Evolutionary conservation across 2,797 vertebrate genomes (phyloP).

Genomic region (Amblyraja radiata): DNA sequence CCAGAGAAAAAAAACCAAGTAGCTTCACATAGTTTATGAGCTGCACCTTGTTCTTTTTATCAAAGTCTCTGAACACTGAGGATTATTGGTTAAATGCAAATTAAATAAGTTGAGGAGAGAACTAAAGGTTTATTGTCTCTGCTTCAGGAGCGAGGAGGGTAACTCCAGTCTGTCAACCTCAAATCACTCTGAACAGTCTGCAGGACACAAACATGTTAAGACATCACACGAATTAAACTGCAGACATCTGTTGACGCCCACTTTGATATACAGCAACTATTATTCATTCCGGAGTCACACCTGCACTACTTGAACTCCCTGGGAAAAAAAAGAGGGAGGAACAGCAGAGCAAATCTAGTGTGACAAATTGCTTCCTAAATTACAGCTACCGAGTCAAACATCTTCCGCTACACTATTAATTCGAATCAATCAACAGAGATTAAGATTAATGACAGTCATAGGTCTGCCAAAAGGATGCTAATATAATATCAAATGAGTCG

Average conservation of each 20-base stretch:
- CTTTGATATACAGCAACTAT: background rate
- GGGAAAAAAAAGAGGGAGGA: background rate
- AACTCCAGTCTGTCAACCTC: background rate
- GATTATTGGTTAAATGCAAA: too few species aligned
- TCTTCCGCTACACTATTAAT: constrained; percentile 28
- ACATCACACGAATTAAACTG: background rate
- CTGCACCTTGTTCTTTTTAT: background rate
- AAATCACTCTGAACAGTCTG: background rate
- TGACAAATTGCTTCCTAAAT: constrained; percentile 15
- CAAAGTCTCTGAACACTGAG: background rate
- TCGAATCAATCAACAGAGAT: constrained; percentile 20
- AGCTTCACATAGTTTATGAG: background rate
- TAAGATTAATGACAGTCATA: constrained; percentile 29
- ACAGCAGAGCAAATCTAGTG: background rate
- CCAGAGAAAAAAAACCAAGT: too few species aligned
- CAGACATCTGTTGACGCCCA: background rate
- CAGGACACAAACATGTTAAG: background rate
- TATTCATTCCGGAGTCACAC: background rate
- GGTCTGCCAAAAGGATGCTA: background rate
- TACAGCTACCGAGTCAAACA: background rate
- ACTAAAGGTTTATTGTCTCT: background rate
- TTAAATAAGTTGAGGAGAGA: too few species aligned
- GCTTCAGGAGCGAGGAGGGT: background rate
- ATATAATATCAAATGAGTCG: background rate
- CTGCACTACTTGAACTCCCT: background rate